Conservation (phyloP, 1,140 invertebrate genomes). For the Conopomorpha cramerella region DNA sequence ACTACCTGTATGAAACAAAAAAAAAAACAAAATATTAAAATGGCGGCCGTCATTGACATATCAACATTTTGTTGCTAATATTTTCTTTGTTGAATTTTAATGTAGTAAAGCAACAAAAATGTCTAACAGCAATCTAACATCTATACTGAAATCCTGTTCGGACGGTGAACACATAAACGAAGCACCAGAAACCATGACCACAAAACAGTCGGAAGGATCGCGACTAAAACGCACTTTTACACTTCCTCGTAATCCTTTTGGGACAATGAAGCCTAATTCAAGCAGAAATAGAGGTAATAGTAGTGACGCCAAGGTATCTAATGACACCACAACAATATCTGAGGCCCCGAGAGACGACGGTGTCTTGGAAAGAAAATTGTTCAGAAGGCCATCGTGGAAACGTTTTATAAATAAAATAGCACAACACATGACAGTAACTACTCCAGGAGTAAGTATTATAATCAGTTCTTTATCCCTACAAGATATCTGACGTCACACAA, state of each 20-base stretch:
- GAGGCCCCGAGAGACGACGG: conserved; percentile 34
- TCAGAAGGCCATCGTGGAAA: conserved; percentile 74
- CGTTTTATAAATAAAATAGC: conserved; percentile 78
- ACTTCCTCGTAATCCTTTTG: conserved; percentile 56
- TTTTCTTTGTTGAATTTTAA: conserved; percentile 18
- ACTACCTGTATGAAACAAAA: not conserved
- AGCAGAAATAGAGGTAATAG: conserved; percentile 39
- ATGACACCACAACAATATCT: conserved; percentile 19
- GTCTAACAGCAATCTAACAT: conserved; percentile 49
- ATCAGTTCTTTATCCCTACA: not conserved
- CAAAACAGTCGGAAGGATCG: conserved; percentile 56
- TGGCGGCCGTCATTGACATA: conserved; percentile 50
- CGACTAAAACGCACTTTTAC: conserved; percentile 59
- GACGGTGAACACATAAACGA: conserved; percentile 57
- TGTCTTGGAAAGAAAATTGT: conserved; percentile 58
- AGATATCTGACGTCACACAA: not conserved
- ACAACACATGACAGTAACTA: conserved; percentile 69
- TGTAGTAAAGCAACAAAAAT: conserved; percentile 25
- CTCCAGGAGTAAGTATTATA: conserved; percentile 54
- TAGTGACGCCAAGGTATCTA: conserved; percentile 31
- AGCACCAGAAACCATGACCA: conserved; percentile 49
- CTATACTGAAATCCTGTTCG: conserved; percentile 56
- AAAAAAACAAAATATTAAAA: conserved; percentile 18
- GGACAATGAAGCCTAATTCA: conserved; percentile 32
- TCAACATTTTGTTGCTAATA: conserved; percentile 42